phyloP scores from a whole-genome alignment of 2,888 invertebrate species.

The Lasiommata megera region DNA sequence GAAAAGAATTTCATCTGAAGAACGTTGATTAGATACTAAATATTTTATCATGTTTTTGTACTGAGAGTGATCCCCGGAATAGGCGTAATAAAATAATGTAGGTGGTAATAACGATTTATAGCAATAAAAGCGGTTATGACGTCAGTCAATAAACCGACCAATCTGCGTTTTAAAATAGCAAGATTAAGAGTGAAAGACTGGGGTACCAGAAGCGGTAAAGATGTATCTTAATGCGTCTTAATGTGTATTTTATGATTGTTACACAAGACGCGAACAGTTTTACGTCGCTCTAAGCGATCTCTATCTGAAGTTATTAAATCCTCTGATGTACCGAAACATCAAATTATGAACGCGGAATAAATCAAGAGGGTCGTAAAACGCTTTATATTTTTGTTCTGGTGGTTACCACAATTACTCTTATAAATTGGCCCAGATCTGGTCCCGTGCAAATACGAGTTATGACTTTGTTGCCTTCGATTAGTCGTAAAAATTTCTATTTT shows the following conservation, averaged over 20 bases:
- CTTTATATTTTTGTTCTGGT: conserved; percentile 77
- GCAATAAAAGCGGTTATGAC: conserved; percentile 74
- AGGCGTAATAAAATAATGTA: conserved; percentile 69
- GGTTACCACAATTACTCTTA: conserved; percentile 63
- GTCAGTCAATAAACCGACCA: conserved; percentile 71
- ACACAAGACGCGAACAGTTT: conserved; percentile 76
- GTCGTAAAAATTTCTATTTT: conserved; percentile 30
- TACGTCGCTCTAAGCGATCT: conserved; percentile 74
- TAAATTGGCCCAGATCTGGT: conserved; percentile 70
- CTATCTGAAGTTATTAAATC: conserved; percentile 78
- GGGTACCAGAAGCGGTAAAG: conserved; percentile 58
- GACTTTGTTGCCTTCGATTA: conserved; percentile 30
- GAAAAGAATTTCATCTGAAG: conserved; percentile 49
- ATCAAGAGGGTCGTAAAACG: conserved; percentile 77
- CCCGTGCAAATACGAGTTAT: conserved; percentile 51
- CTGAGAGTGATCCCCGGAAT: conserved; percentile 52
- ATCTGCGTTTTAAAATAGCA: conserved; percentile 75
- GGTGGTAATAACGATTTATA: conserved; percentile 71
- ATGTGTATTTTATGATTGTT: conserved; percentile 80
- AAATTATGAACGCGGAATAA: conserved; percentile 80
- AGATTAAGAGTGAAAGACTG: conserved; percentile 74
- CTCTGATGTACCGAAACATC: conserved; percentile 77
- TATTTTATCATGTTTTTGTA: conserved; percentile 52
- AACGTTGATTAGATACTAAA: conserved; percentile 52
- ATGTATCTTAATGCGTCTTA: conserved; percentile 75